Conservation (phyloP, 1,140 invertebrate genomes). For the Euura lappo region DNA sequence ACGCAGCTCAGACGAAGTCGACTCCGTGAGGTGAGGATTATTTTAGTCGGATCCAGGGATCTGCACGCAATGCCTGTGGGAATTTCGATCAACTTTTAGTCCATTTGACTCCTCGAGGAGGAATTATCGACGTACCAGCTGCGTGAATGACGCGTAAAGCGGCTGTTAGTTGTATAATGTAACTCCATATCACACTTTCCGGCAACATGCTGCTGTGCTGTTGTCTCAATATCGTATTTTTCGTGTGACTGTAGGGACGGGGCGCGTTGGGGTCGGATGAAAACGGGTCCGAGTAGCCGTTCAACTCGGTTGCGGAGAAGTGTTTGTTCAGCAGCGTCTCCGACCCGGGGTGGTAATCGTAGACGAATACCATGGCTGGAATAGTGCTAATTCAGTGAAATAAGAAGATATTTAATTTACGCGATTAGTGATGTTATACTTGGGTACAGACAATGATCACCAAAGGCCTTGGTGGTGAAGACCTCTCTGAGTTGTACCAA, state of each 20-base stretch:
- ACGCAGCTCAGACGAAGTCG: conserved; percentile 81
- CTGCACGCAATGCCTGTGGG: conserved; percentile 69
- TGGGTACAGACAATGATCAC: conserved; percentile 86
- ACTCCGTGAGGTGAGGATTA: conserved; percentile 77
- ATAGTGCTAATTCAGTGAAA: conserved; percentile 38
- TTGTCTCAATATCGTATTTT: conserved; percentile 76
- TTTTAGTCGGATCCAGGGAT: conserved; percentile 90
- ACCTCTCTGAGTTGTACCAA: conserved; percentile 90
- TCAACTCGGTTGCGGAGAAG: conserved; percentile 73
- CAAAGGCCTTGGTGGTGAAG: conserved; percentile 95
- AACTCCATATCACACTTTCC: conserved; percentile 93
- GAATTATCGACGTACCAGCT: conserved; percentile 60
- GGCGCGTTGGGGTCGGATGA: conserved; percentile 83
- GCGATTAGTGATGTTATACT: conserved; percentile 1
- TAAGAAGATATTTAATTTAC: conserved; percentile 7
- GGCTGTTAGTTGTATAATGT: conserved; percentile 95
- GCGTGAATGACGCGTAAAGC: conserved; percentile 91
- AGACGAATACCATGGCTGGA: conserved; percentile 93
- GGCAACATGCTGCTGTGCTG: conserved; percentile 78
- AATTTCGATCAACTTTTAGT: background rate
- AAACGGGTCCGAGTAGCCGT: conserved; percentile 83
- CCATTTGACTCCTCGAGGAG: no score
- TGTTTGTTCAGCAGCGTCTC: conserved; percentile 88
- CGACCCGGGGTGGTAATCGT: conserved; percentile 92
- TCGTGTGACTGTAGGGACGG: conserved; percentile 82